Percentiles rank a stretch among this genome's conserved stretches.
phyloP scores from a whole-genome alignment of 2,888 invertebrate genomes.

The Netelia inedita region DNA sequence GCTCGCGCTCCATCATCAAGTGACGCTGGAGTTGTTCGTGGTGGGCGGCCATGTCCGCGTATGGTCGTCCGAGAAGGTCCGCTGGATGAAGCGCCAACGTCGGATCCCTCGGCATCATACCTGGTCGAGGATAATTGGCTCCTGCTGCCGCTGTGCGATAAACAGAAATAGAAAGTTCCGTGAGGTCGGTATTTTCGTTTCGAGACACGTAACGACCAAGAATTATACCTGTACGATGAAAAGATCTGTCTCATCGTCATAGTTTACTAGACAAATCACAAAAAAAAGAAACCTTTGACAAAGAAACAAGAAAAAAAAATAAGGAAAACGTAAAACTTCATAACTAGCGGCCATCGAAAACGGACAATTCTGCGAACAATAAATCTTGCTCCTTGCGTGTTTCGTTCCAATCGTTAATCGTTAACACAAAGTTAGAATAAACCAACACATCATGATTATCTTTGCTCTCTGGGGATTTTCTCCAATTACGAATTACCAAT shows the following conservation, averaged over 20 bases:
- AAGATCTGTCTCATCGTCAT: slow-evolving; percentile 29
- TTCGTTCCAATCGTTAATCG: too few species aligned
- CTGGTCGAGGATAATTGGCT: slow-evolving; percentile 88
- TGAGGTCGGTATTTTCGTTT: slow-evolving; percentile 38
- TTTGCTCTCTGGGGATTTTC: too few species aligned
- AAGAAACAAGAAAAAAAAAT: slow-evolving; percentile 26
- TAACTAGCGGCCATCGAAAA: too few species aligned
- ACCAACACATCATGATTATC: too few species aligned
- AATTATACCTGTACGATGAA: background rate
- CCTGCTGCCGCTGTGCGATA: slow-evolving; percentile 85
- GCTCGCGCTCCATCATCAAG: slow-evolving; percentile 93
- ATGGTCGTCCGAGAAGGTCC: slow-evolving; percentile 92
- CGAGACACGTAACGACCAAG: background rate
- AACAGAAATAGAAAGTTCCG: slow-evolving; percentile 65
- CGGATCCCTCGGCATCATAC: slow-evolving; percentile 87
- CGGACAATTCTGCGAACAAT: background rate
- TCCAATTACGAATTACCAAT: too few species aligned
- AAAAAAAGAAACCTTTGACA: slow-evolving; percentile 56
- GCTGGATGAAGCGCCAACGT: slow-evolving; percentile 91
- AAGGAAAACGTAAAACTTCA: background rate
- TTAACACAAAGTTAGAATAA: too few species aligned
- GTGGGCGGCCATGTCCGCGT: slow-evolving; percentile 92
- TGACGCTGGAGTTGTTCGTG: slow-evolving; percentile 95
- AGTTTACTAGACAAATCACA: too few species aligned
- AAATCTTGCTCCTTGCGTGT: too few species aligned